Conservation (phyloP, 2,888 invertebrate species). For the Lasioglossum calceatum region DNA sequence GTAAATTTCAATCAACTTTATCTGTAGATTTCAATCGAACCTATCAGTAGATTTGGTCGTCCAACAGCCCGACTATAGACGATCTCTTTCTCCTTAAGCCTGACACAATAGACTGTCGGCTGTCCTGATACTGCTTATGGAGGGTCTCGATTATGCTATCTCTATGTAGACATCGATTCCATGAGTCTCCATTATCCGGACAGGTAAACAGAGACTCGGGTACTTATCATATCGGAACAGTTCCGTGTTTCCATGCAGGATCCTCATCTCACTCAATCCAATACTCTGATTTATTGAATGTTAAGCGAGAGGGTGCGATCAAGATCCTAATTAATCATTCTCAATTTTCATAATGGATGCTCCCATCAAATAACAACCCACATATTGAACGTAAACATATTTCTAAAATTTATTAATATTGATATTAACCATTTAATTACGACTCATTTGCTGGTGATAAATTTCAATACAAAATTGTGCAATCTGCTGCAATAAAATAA, state of each 20-base stretch:
- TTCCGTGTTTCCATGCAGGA: slow-evolving; percentile 24
- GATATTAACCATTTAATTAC: not conserved
- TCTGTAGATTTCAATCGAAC: not conserved
- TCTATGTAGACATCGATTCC: slow-evolving; percentile 31
- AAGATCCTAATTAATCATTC: not conserved
- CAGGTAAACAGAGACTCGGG: slow-evolving; percentile 33
- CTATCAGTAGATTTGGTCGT: not conserved
- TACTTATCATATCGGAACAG: slow-evolving; percentile 37
- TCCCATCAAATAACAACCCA: not conserved
- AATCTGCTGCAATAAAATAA: too few species aligned
- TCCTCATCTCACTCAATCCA: slow-evolving; percentile 13
- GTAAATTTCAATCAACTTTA: not conserved
- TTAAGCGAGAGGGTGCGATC: not conserved
- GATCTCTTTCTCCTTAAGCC: slow-evolving; percentile 36
- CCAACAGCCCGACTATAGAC: slow-evolving; percentile 1
- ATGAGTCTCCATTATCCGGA: slow-evolving; percentile 38
- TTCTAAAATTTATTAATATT: not conserved
- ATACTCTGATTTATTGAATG: slow-evolving; percentile 22
- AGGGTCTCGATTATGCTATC: slow-evolving; percentile 21
- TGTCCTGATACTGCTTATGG: slow-evolving; percentile 28
- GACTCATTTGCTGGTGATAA: too few species aligned
- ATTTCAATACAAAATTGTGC: too few species aligned
- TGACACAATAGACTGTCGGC: slow-evolving; percentile 29
- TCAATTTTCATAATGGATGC: not conserved
- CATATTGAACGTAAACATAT: not conserved